Base-by-base conservation (phyloP, 37 sponge, comb jelly and placozoan genomes). In the Halichondria panicea region DNA sequence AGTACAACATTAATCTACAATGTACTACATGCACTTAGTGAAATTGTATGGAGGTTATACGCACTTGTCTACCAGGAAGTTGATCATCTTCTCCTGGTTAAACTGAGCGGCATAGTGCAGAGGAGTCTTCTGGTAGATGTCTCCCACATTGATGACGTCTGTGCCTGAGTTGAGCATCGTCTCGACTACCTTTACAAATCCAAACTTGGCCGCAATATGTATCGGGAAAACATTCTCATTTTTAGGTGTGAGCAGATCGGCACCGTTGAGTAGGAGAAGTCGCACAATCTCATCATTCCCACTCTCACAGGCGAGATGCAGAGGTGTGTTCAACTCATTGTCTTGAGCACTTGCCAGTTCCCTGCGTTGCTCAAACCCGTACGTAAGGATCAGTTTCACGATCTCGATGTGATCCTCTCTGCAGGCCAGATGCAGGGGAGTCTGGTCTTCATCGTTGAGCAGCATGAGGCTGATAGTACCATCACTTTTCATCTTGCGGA, bases 191-290 rank as follows among this genome's bases (percentile, higher is more conserved):
- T 84, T 61, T 11, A 66, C 56, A 58, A 66, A 72, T 36, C 98
- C 95, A n/a, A 83, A 44, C 7, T 55, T 52, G 56, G 98, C 95
- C 18, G 98, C 95, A 19, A 97, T 57, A 66, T 97, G 98, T 22
- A 97, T 60, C 18, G 95, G 80, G 13, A 84, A 40, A 34, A 85
- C 70, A 1, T 64, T 90, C 43, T 85, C 64, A 27, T 52, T 65
- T 55, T 77, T 91, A 35, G 43, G 43, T 18, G 71, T 86, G 39
- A 37, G 30, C 1, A 84, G 55, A 34, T 84, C 79, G 38, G 88
- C 84, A 0, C 70, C 63, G 65, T 75, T 63, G 28, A 79, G 59
- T 1, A 94, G 50, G 9, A 89, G 67, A 5, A 88, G 35, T 36
- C 70, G 62, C 33, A 89, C 89, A 6, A 88, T 81, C 48, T 93